Conservation (phyloP, 1,140 invertebrate species). For the Gryllus bimaculatus region DNA sequence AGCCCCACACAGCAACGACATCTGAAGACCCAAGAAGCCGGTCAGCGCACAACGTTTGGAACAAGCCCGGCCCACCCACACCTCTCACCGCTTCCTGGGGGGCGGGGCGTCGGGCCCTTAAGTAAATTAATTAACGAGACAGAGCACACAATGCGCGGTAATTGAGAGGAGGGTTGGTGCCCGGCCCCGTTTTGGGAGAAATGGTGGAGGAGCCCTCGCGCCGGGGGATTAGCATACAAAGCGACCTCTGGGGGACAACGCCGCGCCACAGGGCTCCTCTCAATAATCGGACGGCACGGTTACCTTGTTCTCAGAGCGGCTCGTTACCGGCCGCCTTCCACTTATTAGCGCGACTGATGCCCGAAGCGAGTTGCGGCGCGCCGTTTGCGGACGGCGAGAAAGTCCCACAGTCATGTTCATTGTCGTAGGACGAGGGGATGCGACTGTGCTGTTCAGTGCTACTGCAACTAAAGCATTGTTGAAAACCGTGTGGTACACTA, state of each 20-base stretch:
- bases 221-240: not conserved
- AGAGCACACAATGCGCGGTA: not conserved
- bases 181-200: not conserved
- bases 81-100: too few species aligned
- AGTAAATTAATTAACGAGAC: not conserved
- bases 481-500: too few species aligned
- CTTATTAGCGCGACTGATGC: too few species aligned
- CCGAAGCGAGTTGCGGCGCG: too few species aligned
- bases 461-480: too few species aligned
- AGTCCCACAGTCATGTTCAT: not conserved
- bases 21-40: too few species aligned
- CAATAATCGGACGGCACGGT: not conserved
- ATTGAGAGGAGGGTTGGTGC: not conserved
- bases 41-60: too few species aligned
- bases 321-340: not conserved
- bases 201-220: not conserved
- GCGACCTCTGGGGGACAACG: not conserved
- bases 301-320: not conserved
- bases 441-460: not conserved
- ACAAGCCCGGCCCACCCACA: too few species aligned
- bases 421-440: not conserved
- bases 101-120: not conserved
- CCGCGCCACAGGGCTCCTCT: not conserved
- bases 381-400: not conserved
- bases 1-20: too few species aligned